Base-by-base conservation (phyloP, 2,113 vertebrate genomes). In the Gymnocephalus cernua region DNA sequence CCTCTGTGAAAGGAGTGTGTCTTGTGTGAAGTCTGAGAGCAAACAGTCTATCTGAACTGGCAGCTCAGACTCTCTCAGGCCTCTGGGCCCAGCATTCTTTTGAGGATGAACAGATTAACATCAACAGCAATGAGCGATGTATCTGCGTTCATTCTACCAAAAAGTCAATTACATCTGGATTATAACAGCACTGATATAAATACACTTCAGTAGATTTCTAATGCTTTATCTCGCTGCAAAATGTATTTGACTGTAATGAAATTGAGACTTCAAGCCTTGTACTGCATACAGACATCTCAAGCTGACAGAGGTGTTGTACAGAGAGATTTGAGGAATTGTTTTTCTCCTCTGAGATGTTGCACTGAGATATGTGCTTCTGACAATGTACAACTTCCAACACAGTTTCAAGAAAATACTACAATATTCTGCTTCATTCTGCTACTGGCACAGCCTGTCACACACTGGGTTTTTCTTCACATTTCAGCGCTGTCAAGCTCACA, bases 121-220 rank as follows among this genome's bases (percentile, higher is more conserved):
- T 47, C 53, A 78, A 72, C 48, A 83, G 83, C 74, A 79, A 72
- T 50, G 23, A 48, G 44, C 27, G 53, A 70, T 61, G 54, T 32
- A 51, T 66, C 74, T 35, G 23, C 0, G 6, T 13, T 86, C 61
- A 69, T 67, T 82, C 65, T 66, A 67, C 25, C 27, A 74, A 77
- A 69, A 66, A 82, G 35, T 74, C 54, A 74, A 64, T 85, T 67
- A 82, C 41, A 79, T 79, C 69, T 83, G 38, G 48, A 86, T 75
- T 76, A 76, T 35, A 72, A 59, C 56, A 6, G 23, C 38, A 12
- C 38, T 61, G 54, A 38, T 50, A 57, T 27, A 38, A 81, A 83
- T 63, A 64, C 61, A 79, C 56, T 50, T 58, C 0, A 58, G 82
- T n/a, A 76, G 19, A 59, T 75, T 63, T 41, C 11, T 14, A 61